These are phyloP conservation scores for Caerostris extrusa DNA, from an alignment of 1,140 invertebrate species.

Conservation along the genomic window DNA sequence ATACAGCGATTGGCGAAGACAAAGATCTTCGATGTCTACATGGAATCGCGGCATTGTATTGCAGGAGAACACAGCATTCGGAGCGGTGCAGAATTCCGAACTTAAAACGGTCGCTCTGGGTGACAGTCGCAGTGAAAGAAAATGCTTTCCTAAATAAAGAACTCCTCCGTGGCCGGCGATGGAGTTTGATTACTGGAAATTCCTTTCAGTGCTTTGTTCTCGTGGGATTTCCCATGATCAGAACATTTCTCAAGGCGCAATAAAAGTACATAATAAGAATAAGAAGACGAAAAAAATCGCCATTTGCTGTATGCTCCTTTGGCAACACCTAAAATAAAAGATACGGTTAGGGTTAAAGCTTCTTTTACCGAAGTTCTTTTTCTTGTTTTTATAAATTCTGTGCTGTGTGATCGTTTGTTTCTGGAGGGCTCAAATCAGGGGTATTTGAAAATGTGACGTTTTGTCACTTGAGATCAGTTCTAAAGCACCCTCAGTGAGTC, in stretches of 20 bases:
- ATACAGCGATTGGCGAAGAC: background rate
- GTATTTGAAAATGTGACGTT: background rate
- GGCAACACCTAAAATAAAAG: conserved; percentile 4
- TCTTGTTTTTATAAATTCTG: background rate
- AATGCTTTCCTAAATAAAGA: conserved; percentile 60
- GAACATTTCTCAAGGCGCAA: conserved; percentile 7
- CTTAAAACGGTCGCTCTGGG: conserved; percentile 7
- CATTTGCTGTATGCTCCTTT: background rate
- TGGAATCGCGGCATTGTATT: background rate
- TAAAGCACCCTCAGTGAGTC: background rate
- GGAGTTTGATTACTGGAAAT: conserved; percentile 59
- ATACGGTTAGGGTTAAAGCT: background rate
- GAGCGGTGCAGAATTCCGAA: background rate
- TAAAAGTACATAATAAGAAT: conserved; percentile 32
- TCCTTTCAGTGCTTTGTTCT: conserved; percentile 47
- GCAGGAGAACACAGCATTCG: background rate
- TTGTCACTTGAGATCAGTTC: conserved; percentile 35
- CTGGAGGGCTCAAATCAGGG: background rate
- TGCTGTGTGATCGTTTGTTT: conserved; percentile 6
- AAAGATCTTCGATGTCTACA: background rate
- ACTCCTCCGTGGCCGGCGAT: background rate
- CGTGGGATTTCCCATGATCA: conserved; percentile 27
- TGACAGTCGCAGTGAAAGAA: conserved; percentile 48
- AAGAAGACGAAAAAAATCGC: background rate
- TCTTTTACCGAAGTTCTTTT: background rate